Evolutionary conservation across 2,113 vertebrate genomes (phyloP), one percentile per base, ranked within the genome.

Genomic region (Melanerpes aurifrons): DNA sequence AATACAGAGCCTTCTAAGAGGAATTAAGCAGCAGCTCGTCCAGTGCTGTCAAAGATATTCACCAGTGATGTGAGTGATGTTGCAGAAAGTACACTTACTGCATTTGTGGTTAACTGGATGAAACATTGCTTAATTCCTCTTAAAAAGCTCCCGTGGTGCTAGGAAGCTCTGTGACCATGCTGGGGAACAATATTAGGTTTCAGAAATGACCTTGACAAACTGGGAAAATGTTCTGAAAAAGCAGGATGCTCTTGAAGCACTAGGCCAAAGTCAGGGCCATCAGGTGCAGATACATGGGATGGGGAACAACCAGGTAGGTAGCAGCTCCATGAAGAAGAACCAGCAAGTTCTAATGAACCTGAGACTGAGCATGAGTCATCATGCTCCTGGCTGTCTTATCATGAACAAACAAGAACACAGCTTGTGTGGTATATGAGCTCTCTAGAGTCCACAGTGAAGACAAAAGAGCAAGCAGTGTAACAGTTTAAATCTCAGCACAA

Each of bases 41-140:
- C 48, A 8, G 24, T 3, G 32, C 45, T 54, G 2, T 9, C 62
- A 6, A 10, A 47, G n/a, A 4, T 48, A 22, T 47, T 14, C 58
- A 31, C 18, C 62, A 4, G 24, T 2, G 26, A 7, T 22, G 13
- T 3, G 53, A 12, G 3, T 9, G 70, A 25, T 4, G 54, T n/a
- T 47, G 18, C 25, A 10, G n/a, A 47, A 19, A 54, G 29, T 53
- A 8, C 0, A 0, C 19, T 15, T 16, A 25, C 15, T 29, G 16
- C 9, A 6, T 8, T 9, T 18, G 32, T 63, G 71, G 21, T 1
- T 45, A 15, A 9, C 32, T 53, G 50, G 22, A 53, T 53, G 22
- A 53, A 53, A 11, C 50, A 53, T 53, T 53, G 50, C 50, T 53
- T 53, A 53, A 22, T 22, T 53, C 50, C 50, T 53, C 22, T 53